Evolutionary conservation across 2,888 invertebrate species (phyloP), one percentile per base, ranked within the genome.

Genomic region (Epiperipatus broadwayi): DNA sequence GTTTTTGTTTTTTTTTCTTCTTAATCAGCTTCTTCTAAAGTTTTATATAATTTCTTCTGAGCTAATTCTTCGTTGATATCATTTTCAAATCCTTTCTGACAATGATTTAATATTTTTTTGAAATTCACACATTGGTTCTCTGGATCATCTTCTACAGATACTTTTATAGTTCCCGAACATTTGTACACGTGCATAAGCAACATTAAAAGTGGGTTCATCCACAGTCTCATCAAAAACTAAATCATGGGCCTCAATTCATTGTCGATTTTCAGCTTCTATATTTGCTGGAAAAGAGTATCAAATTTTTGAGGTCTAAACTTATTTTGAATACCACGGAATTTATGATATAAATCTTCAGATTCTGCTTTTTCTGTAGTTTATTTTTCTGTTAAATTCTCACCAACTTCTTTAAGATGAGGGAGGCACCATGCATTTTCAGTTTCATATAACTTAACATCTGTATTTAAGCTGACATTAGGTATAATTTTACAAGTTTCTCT

Each of bases 261-360:
- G 56, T 83, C 75, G 40, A 91, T 83, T 45, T 75, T 69, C 21
- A 89, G 63, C 10, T 66, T 61, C 44, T 74, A 69, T 20, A 89
- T 75, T 65, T 78, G 79, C 21, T 71, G 70, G 15, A 85, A 66
- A 40, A 93, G 64, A 2, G 75, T 77, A 39, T 76, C 72, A 56
- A 87, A 87, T 55, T 89, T 89, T 57, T 91, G 83, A 1, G 93
- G 91, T 0, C 91, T 93, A 43, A 93, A 63, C 59, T 91, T 87
- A 58, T 91, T 91, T 42, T 93, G 64, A 46, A 91, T 79, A 52
- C 84, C 78, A 46, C 85, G 70, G 45, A 87, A 78, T 50, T 72
- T 73, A 51, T 76, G 78, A 53, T 78, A 73, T 39, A 87, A 59
- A 28, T 75, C 75, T 66, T 75, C n/a, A n/a, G n/a, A n/a, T n/a